Percentiles rank a stretch among this genome's conserved stretches.
phyloP scores from a whole-genome alignment of 2,888 invertebrate genomes.

The Drosophila tripunctata region DNA sequence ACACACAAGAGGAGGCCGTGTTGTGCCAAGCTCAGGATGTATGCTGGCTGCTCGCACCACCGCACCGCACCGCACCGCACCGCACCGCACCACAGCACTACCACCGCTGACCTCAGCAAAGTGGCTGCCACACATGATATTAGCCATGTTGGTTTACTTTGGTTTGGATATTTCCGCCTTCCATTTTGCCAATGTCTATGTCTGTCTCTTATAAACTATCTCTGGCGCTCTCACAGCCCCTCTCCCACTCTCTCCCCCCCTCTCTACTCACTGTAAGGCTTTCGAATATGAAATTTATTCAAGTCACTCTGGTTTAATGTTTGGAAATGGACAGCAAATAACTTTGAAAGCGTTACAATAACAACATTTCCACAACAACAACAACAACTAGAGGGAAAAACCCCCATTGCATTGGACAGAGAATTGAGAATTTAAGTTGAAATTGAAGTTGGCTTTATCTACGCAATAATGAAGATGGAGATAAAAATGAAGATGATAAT shows the following conservation, averaged over 20 bases:
- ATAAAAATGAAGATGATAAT: constrained; percentile 40
- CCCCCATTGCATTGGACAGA: constrained; percentile 9
- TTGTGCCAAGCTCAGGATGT: constrained; percentile 39
- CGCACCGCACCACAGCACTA: constrained; percentile 6
- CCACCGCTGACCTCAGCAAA: constrained; percentile 48
- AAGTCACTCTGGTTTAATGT: constrained; percentile 79
- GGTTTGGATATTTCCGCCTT: constrained; percentile 62
- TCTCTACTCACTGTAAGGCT: constrained; percentile 44
- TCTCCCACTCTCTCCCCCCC: background rate
- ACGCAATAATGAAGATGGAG: constrained; percentile 19
- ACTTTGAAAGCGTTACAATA: constrained; percentile 72
- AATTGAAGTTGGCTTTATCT: constrained; percentile 21
- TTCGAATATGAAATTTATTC: constrained; percentile 80
- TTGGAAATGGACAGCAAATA: constrained; percentile 77
- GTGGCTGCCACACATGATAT: constrained; percentile 57
- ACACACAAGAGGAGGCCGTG: constrained; percentile 1
- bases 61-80: background rate
- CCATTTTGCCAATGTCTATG: constrained; percentile 10
- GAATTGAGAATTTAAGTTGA: constrained; percentile 44
- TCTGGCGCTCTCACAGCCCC: constrained; percentile 2
- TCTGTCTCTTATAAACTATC: background rate
- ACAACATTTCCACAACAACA: constrained; percentile 44
- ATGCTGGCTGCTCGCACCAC: background rate
- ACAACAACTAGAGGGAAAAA: constrained; percentile 12
- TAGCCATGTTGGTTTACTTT: constrained; percentile 78